These are phyloP conservation scores for Azemiops feae DNA, from an alignment of 2,113 vertebrate species.

Conservation along the genomic window DNA sequence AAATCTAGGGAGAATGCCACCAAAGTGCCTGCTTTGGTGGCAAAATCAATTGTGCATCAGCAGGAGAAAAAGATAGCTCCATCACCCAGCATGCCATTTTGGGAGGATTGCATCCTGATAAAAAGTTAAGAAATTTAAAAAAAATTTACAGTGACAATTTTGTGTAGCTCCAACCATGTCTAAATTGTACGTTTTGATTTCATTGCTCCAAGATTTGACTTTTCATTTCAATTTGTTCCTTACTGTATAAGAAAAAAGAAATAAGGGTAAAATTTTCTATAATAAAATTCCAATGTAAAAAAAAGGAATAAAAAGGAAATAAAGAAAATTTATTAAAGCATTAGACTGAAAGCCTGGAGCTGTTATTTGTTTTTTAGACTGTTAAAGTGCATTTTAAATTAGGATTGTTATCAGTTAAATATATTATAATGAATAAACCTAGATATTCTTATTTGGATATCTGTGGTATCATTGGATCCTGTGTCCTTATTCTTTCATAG, in stretches of 20 bases:
- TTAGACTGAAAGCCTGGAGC: neutral
- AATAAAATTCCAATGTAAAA: neutral
- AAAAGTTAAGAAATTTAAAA: constrained; percentile 4
- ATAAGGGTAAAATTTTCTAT: neutral
- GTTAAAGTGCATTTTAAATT: too few relatives aligned
- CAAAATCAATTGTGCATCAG: neutral
- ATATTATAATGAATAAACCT: neutral
- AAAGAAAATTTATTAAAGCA: neutral
- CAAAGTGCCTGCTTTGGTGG: neutral
- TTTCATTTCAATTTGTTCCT: neutral
- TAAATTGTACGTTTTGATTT: neutral
- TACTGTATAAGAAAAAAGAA: neutral
- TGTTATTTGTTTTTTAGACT: neutral
- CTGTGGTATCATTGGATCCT: neutral
- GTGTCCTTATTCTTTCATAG: neutral
- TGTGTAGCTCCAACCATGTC: too few relatives aligned
- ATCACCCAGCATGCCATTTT: neutral
- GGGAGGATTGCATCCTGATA: too few relatives aligned
- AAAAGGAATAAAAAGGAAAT: neutral
- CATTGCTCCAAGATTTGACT: neutral
- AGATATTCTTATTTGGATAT: neutral
- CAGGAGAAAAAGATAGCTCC: neutral
- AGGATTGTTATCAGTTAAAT: too few relatives aligned
- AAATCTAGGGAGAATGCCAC: neutral
- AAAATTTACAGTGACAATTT: neutral